phyloP scores from a whole-genome alignment of 1,140 invertebrate species.

The Phymastichus coffea region DNA sequence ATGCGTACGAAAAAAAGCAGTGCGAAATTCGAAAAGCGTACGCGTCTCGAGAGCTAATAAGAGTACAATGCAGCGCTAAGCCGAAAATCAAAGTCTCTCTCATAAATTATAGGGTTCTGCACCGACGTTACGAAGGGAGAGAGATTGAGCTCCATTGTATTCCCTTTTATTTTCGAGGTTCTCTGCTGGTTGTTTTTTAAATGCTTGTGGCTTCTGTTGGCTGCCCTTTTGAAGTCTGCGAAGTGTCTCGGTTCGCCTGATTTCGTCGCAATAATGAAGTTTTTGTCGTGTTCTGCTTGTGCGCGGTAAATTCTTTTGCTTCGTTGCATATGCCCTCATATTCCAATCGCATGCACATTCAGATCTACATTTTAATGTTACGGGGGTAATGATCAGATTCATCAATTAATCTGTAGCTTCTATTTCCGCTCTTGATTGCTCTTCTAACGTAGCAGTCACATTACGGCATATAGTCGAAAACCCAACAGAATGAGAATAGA shows the following conservation, averaged over 20 bases:
- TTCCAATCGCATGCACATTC: background rate
- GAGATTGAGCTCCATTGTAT: constrained; percentile 6
- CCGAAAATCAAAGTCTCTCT: constrained; percentile 25
- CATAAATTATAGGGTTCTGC: constrained; percentile 22
- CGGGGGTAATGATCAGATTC: too few relatives aligned
- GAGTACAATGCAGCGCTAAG: constrained; percentile 20
- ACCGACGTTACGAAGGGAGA: background rate
- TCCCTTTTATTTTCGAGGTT: constrained; percentile 2
- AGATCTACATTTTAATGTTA: background rate
- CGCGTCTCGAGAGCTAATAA: constrained; percentile 26
- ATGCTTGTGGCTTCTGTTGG: background rate
- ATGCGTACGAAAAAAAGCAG: too few relatives aligned
- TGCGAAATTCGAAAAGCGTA: too few relatives aligned
- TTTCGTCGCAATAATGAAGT: constrained; percentile 5
- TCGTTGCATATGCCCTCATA: too few relatives aligned
- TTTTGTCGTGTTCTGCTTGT: constrained; percentile 13
- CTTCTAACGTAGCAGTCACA: too few relatives aligned
- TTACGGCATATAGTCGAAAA: too few relatives aligned
- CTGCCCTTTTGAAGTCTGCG: background rate
- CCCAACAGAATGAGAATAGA: too few relatives aligned
- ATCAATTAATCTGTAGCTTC: too few relatives aligned
- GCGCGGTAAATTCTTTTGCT: constrained; percentile 7
- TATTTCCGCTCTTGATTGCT: too few relatives aligned
- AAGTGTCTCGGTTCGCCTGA: too few relatives aligned
- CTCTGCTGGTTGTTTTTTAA: constrained; percentile 8